Evolutionary conservation across 2,797 vertebrate species (phyloP).

Genomic region (Hozukius guyotensis): DNA sequence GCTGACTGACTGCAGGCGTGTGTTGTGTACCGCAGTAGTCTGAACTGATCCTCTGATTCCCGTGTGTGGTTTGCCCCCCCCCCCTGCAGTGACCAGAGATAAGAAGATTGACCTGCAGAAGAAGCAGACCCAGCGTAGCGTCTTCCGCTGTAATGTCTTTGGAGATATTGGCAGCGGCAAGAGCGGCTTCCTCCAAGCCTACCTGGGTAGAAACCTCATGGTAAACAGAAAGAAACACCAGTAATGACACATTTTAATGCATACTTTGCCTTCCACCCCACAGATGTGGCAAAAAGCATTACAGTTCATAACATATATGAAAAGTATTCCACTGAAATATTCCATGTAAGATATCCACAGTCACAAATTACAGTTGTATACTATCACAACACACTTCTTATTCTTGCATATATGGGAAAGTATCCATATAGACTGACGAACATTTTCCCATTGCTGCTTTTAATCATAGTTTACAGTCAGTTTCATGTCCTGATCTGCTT

Average conservation of each 20-base stretch:
- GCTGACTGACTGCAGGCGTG: neutral
- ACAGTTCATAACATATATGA: neutral
- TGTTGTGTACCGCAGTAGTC: constrained; percentile 3
- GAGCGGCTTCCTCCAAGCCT: constrained; percentile 92
- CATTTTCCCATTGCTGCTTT: neutral
- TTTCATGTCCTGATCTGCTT: neutral
- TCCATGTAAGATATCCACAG: neutral
- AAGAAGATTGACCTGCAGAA: constrained; percentile 98
- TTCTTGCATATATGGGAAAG: neutral
- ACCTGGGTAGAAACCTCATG: constrained; percentile 90
- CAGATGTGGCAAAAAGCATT: neutral
- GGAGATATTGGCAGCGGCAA: constrained; percentile 92
- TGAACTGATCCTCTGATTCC: constrained; percentile 37
- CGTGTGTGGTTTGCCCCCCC: constrained; percentile 1
- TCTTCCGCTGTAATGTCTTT: constrained; percentile 95
- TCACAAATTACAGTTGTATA: too few species aligned
- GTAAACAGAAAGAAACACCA: constrained; percentile 75
- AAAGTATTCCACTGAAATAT: neutral
- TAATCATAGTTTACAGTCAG: neutral
- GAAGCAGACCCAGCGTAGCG: constrained; percentile 95
- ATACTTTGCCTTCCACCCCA: neutral
- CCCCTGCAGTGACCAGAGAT: constrained; percentile 91
- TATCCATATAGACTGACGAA: neutral
- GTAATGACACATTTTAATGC: neutral
- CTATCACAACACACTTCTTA: neutral